Evolutionary conservation across 1,140 invertebrate genomes (phyloP), one percentile per base, ranked within the genome.

Genomic region (Ridgeia piscesae): DNA sequence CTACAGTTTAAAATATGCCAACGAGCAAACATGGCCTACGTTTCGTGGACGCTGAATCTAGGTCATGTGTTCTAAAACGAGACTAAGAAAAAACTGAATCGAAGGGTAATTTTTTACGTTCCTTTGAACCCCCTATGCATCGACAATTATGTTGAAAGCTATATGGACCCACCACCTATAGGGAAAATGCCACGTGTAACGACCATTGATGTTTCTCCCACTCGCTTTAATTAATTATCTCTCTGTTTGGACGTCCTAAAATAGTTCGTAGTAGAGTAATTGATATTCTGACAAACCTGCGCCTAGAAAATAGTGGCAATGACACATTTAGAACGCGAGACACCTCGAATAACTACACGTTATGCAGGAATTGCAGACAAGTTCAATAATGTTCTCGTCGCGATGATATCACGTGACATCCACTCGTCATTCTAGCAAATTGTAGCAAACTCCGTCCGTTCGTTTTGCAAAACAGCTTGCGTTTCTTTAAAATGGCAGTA

Each of bases 81-180:
- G 42, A 42, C 42, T 4, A 42, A 42, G 4, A 42, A 42, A 42
- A 42, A 42, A 42, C 11, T 11, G 42, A 42, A 42, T 42, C 11
- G 42, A 42, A 42, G 42, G 11, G 42, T 4, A 42, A 42, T 42
- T 42, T 90, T 90, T 77, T 93, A 93, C 92, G 21, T 91, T 93
- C 42, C 58, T 77, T 77, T 77, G 58, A 77, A 77, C 58, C 58
- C 58, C 58, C 17, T 77, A 31, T 77, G 58, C 58, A 4, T 77
- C 58, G 17, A 77, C 58, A 77, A 77, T 77, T 77, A 77, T 77
- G 11, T 4, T 77, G 58, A 77, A 77, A 77, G 58, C 58, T 21
- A 77, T 77, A 77, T 77, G 58, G 58, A 17, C n/a, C n/a, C n/a
- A 77, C 27, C 58, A 9, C 11, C 27, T 21, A 77, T 77, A 77